phyloP scores from a whole-genome alignment of 1,140 invertebrate species.

The Drosophila kanapiae region DNA sequence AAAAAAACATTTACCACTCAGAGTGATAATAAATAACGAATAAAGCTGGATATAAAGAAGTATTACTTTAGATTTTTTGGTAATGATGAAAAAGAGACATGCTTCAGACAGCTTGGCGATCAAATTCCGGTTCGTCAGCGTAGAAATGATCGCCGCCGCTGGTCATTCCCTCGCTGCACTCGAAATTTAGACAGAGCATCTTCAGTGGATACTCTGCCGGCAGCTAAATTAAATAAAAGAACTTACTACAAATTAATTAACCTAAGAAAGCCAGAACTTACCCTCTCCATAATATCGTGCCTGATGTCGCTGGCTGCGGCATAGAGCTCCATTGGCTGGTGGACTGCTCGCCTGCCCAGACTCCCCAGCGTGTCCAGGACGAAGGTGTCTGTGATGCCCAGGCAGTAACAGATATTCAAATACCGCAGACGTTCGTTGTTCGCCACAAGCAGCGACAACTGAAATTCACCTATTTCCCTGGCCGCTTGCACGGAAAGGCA shows the following conservation, averaged over 20 bases:
- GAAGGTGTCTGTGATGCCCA: slow-evolving; percentile 64
- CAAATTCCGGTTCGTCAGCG: slow-evolving; percentile 70
- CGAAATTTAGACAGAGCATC: slow-evolving; percentile 57
- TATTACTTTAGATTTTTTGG: slow-evolving; percentile 24
- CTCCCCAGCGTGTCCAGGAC: slow-evolving; percentile 52
- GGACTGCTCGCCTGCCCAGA: slow-evolving; percentile 30
- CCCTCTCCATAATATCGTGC: slow-evolving; percentile 66
- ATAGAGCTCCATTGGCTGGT: slow-evolving; percentile 57
- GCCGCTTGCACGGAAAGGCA: slow-evolving; percentile 65
- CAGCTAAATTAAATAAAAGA: slow-evolving; percentile 29
- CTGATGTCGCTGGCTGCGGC: slow-evolving; percentile 72
- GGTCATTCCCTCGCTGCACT: slow-evolving; percentile 69
- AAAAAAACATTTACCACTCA: slow-evolving; percentile 47
- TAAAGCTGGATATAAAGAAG: slow-evolving; percentile 37
- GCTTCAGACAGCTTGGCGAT: slow-evolving; percentile 52
- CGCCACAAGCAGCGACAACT: slow-evolving; percentile 46
- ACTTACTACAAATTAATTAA: too few species aligned
- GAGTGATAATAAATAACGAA: slow-evolving; percentile 50
- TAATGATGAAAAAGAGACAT: slow-evolving; percentile 14
- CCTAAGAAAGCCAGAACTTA: slow-evolving; percentile 26
- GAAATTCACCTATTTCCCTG: slow-evolving; percentile 60
- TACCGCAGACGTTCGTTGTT: slow-evolving; percentile 64
- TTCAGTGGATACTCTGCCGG: slow-evolving; percentile 54
- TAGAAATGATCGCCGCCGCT: slow-evolving; percentile 57
- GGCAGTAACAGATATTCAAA: slow-evolving; percentile 69